These are phyloP conservation scores for Lepilemur septentrionalis DNA, from an alignment of 2,797 vertebrate species.

Conservation along the genomic window DNA sequence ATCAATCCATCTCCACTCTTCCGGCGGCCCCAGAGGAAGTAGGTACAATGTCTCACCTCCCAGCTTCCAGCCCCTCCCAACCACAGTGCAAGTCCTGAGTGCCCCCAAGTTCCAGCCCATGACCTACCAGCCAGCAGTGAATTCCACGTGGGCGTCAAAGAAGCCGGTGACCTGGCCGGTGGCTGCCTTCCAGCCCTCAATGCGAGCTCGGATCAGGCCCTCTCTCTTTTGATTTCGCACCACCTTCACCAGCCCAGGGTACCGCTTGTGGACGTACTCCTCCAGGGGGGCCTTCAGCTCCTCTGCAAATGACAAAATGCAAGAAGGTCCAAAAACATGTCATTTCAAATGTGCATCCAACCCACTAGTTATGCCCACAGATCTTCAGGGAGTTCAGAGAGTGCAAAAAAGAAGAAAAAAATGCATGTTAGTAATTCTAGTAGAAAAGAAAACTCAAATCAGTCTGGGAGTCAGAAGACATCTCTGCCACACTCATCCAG, in stretches of 20 bases:
- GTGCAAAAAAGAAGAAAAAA: too few species aligned
- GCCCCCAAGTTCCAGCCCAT: background rate
- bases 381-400: background rate
- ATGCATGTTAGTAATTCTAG: background rate
- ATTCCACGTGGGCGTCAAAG: slow-evolving; percentile 98
- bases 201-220: slow-evolving; percentile 95
- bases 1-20: background rate
- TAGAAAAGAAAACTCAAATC: background rate
- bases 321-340: background rate
- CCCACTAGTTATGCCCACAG: background rate
- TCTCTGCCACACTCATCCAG: background rate
- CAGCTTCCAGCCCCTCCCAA: background rate
- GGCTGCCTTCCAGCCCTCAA: slow-evolving; percentile 97
- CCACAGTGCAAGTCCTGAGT: too few species aligned
- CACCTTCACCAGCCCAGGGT: slow-evolving; percentile 96
- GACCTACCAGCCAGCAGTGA: slow-evolving; percentile 95
- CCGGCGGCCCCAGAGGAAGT: background rate
- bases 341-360: background rate
- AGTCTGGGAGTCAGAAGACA: background rate
- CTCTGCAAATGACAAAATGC: slow-evolving; percentile 83
- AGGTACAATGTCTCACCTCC: background rate
- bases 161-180: slow-evolving; percentile 95
- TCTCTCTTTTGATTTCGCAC: slow-evolving; percentile 96
- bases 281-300: slow-evolving; percentile 96
- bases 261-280: slow-evolving; percentile 96